Evolutionary conservation across 2,888 invertebrate species (phyloP).

Genomic region (Morpho deidamia): DNA sequence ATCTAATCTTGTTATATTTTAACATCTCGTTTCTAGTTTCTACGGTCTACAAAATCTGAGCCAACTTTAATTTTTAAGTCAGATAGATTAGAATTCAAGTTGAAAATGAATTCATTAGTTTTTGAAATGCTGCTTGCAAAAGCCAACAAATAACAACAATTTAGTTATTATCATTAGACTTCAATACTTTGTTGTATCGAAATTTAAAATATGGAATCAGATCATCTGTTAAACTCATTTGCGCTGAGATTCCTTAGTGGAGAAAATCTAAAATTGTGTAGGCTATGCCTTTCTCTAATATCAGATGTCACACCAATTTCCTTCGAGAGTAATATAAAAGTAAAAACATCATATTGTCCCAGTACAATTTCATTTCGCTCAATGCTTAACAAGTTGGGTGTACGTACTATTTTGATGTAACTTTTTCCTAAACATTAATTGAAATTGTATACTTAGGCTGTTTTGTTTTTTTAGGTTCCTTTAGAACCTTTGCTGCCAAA

Average conservation of each 20-base stretch:
- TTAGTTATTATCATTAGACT: no score
- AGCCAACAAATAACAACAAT: no score
- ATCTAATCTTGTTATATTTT: no score
- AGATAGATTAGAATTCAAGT: no score
- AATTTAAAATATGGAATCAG: slow-evolving; percentile 29
- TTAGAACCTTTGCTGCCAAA: slow-evolving; percentile 45
- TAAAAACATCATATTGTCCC: slow-evolving; percentile 41
- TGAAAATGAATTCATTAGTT: no score
- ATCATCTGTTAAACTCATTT: slow-evolving; percentile 27
- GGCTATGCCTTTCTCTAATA: slow-evolving; percentile 55
- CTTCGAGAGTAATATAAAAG: slow-evolving; percentile 38
- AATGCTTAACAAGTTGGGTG: slow-evolving; percentile 49
- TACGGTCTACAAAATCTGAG: no score
- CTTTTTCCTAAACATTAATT: neutral
- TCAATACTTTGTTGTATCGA: no score
- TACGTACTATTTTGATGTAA: slow-evolving; percentile 32
- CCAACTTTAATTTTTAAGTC: no score
- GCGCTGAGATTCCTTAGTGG: slow-evolving; percentile 48
- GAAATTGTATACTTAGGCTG: neutral
- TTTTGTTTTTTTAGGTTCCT: slow-evolving; percentile 41
- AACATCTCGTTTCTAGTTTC: no score
- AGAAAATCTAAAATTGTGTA: slow-evolving; percentile 48
- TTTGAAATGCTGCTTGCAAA: no score
- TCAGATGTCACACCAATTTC: slow-evolving; percentile 34
- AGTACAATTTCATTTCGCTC: slow-evolving; percentile 41